Percentiles rank a stretch among this genome's conserved stretches.
These are phyloP conservation scores for Sapayoa aenigma DNA, from an alignment of 2,113 vertebrate genomes.

Conservation along the genomic window DNA sequence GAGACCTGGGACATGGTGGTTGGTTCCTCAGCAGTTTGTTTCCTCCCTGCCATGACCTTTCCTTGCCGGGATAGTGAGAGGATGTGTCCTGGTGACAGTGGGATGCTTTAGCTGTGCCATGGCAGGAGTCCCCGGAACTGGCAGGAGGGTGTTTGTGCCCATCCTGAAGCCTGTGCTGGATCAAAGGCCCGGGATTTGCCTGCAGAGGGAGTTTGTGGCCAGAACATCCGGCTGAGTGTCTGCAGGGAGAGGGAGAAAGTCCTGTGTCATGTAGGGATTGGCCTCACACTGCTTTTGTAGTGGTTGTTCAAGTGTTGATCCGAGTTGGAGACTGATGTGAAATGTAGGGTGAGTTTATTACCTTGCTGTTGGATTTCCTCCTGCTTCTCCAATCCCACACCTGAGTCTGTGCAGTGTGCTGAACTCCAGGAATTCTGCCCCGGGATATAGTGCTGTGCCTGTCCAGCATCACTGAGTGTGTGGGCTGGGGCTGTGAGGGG, in stretches of 20 bases:
- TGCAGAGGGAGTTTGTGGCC: constrained; percentile 27
- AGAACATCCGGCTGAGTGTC: not conserved
- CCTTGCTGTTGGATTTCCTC: not conserved
- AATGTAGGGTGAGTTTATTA: not conserved
- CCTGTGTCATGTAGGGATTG: not conserved
- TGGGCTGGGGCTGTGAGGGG: not conserved
- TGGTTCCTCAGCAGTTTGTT: not conserved
- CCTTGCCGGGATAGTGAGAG: not conserved
- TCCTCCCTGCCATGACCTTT: not conserved
- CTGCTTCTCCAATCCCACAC: not conserved
- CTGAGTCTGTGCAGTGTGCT: not conserved
- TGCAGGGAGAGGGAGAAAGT: not conserved
- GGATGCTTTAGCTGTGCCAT: not conserved
- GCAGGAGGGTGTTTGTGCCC: not conserved
- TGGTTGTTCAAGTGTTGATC: not conserved
- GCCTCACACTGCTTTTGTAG: not conserved
- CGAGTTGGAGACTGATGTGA: not conserved
- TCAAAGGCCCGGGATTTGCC: not conserved
- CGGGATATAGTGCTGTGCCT: accelerated
- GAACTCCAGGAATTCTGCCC: not conserved
- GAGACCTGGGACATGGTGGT: not conserved
- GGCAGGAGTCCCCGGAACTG: not conserved
- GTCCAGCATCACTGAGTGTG: too few relatives aligned
- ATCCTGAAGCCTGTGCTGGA: not conserved
- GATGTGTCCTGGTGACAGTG: not conserved